These are phyloP conservation scores for Pangasius krempfi DNA, from an alignment of 2,797 vertebrate species.

Conservation along the genomic window DNA sequence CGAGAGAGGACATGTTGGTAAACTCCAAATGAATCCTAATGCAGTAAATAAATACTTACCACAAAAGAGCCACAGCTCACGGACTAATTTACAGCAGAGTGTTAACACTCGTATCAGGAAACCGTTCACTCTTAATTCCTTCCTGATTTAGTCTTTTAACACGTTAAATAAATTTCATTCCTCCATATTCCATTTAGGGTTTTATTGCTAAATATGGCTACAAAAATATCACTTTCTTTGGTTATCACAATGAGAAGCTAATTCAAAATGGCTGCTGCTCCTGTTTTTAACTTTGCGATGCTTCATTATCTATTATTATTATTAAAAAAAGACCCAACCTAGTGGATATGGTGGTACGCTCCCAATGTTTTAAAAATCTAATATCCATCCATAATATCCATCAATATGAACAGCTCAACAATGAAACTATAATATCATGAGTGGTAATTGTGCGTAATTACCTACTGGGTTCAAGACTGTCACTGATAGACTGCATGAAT, in stretches of 20 bases:
- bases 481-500: not conserved
- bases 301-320: not conserved
- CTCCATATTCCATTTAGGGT: not conserved
- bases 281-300: not conserved
- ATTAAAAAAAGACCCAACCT: not conserved
- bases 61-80: not conserved
- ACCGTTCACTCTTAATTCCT: not conserved
- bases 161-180: not conserved
- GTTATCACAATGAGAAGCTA: not conserved
- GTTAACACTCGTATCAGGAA: not conserved
- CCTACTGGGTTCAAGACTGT: not conserved
- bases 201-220: not conserved
- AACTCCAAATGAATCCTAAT: conserved; percentile 48
- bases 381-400: not conserved
- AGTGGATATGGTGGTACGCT: not conserved
- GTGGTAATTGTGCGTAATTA: not conserved
- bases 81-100: not conserved
- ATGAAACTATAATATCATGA: not conserved
- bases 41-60: conserved; percentile 37
- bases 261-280: not conserved
- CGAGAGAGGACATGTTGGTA: conserved; percentile 39
- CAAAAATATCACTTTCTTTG: not conserved
- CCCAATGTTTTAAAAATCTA: not conserved
- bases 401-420: not conserved
- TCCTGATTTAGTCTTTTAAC: not conserved